Evolutionary conservation across 2,797 vertebrate genomes (phyloP).

Genomic region (Microctenopoma steveboyesi): DNA sequence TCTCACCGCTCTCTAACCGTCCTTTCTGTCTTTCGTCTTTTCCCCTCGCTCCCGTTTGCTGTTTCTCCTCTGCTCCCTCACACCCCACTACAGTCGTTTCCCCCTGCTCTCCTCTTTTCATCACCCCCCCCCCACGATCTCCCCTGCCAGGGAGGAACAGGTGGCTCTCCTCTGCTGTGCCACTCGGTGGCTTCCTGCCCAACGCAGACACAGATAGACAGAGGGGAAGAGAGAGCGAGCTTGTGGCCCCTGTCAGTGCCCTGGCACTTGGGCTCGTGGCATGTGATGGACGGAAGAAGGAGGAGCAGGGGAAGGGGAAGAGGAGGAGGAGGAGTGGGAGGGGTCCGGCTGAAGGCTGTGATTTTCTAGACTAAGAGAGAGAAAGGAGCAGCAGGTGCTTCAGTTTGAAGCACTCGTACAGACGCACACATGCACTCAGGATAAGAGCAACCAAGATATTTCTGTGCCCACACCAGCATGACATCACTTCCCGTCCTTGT

Average conservation of each 20-base stretch:
- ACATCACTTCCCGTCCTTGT: conserved; percentile 62
- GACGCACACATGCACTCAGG: conserved; percentile 37
- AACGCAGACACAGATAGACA: conserved; percentile 6
- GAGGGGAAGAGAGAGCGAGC: conserved; percentile 17
- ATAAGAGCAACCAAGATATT: conserved; percentile 38
- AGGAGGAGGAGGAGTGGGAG: conserved; percentile 32
- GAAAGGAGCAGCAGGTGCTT: conserved; percentile 64
- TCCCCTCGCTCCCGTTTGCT: background rate
- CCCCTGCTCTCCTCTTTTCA: conserved; percentile 36
- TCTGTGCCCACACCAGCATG: conserved; percentile 40
- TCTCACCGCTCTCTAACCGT: too few relatives aligned
- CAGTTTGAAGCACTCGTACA: conserved; percentile 35
- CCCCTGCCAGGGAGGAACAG: conserved; percentile 65
- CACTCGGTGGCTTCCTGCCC: conserved; percentile 61
- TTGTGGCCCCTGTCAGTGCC: conserved; percentile 35
- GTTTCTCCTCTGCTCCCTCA: background rate
- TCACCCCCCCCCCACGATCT: conserved; percentile 28
- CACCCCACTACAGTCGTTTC: conserved; percentile 8
- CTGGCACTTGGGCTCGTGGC: conserved; percentile 32
- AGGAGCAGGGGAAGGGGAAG: conserved; percentile 39
- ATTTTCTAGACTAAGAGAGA: conserved; percentile 31
- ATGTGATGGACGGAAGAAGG: conserved; percentile 55
- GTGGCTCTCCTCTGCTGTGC: conserved; percentile 62
- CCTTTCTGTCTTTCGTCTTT: too few relatives aligned
- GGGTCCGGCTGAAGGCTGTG: conserved; percentile 42